Conservation (phyloP, 2,113 vertebrate species). For the Notarius lentiginosus region DNA sequence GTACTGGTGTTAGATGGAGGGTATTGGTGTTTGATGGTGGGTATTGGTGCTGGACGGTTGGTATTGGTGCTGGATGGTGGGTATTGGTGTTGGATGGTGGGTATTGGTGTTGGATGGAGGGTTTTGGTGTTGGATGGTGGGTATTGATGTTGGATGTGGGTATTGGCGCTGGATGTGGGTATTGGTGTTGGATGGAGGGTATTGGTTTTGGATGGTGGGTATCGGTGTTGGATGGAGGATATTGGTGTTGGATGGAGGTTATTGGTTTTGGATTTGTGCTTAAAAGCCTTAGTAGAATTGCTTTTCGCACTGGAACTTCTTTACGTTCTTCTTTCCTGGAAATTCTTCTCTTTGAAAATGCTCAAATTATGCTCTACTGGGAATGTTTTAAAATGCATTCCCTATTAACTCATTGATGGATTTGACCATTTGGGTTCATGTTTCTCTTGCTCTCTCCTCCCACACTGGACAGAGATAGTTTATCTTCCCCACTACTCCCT, state of each 20-base stretch:
- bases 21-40: neutral
- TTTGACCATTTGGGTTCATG: neutral
- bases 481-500: constrained; percentile 17
- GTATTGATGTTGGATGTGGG: neutral
- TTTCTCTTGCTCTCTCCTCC: neutral
- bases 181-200: neutral
- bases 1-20: neutral
- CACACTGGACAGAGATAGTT: neutral
- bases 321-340: neutral
- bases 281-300: neutral
- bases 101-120: neutral
- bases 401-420: neutral
- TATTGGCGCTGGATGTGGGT: neutral
- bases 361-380: neutral
- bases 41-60: neutral
- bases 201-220: neutral
- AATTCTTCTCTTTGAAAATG: neutral
- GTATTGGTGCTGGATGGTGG: neutral
- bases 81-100: neutral
- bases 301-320: neutral
- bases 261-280: neutral
- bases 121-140: neutral
- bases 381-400: neutral
- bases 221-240: neutral
- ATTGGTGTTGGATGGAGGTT: neutral